Conservation (phyloP, 1,140 invertebrate genomes). For the Eulimnadia texana region DNA sequence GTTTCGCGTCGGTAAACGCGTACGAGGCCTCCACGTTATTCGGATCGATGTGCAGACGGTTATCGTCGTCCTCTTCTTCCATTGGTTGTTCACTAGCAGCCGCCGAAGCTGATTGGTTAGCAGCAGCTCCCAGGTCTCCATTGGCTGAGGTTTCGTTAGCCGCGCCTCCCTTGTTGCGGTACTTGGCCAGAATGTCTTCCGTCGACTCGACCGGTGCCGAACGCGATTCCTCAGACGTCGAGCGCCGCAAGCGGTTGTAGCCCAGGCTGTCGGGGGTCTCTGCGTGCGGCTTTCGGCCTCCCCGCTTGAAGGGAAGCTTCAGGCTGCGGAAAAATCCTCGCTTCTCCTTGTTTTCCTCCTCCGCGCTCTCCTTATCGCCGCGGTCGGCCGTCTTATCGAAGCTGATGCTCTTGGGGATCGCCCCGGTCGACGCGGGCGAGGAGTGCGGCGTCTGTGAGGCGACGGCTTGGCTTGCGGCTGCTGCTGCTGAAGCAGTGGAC, state of each 20-base stretch:
- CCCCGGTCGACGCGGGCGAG: constrained; percentile 45
- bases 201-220: constrained; percentile 42
- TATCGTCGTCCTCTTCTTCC: constrained; percentile 32
- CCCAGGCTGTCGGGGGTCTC: not conserved
- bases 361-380: constrained; percentile 44
- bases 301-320: constrained; percentile 49
- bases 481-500: constrained; percentile 32
- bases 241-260: constrained; percentile 10
- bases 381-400: constrained; percentile 80
- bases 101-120: constrained; percentile 35
- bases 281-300: constrained; percentile 29
- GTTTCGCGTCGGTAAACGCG: constrained; percentile 73
- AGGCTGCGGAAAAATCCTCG: constrained; percentile 50
- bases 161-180: constrained; percentile 66
- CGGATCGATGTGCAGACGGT: constrained; percentile 42
- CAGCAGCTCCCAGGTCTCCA: constrained; percentile 29
- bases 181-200: constrained; percentile 91
- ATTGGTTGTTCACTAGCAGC: constrained; percentile 30
- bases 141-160: too few species aligned
- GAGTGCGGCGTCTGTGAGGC: constrained; percentile 15
- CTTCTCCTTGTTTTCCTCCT: constrained; percentile 40
- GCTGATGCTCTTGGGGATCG: constrained; percentile 80
- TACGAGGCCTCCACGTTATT: constrained; percentile 43
- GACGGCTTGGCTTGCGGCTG: constrained; percentile 30
- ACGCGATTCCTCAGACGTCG: constrained; percentile 12